phyloP scores from a whole-genome alignment of 2,888 invertebrate genomes.

The Apamea anceps region DNA sequence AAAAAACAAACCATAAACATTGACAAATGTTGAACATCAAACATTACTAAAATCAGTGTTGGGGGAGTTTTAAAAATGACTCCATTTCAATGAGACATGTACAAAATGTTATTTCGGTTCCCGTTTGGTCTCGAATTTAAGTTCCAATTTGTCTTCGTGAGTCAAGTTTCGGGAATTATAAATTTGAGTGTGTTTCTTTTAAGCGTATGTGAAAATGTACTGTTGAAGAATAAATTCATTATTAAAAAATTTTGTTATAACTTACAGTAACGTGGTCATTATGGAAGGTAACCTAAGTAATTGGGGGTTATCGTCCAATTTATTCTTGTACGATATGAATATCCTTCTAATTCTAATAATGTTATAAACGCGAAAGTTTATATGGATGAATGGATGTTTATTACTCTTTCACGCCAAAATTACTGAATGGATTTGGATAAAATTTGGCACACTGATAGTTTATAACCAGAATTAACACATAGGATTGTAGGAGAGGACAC shows the following conservation, averaged over 20 bases:
- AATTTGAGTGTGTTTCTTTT: slow-evolving; percentile 26
- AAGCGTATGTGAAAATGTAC: not conserved
- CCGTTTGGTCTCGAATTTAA: slow-evolving; percentile 71
- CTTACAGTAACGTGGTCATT: not conserved
- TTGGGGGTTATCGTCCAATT: not conserved
- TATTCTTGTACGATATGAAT: not conserved
- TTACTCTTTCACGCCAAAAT: too few relatives aligned
- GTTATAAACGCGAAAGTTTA: too few relatives aligned
- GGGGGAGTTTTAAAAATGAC: slow-evolving; percentile 82
- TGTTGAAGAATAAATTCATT: not conserved
- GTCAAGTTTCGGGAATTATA: slow-evolving; percentile 49
- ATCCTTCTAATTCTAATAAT: not conserved
- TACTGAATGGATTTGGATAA: too few relatives aligned
- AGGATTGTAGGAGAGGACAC: too few relatives aligned
- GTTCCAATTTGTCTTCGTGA: slow-evolving; percentile 69
- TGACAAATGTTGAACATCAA: slow-evolving; percentile 84
- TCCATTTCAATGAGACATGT: slow-evolving; percentile 79
- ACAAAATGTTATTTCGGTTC: slow-evolving; percentile 78
- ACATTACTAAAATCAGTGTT: slow-evolving; percentile 72
- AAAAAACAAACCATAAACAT: slow-evolving; percentile 78
- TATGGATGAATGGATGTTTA: too few relatives aligned
- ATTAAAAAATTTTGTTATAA: not conserved
- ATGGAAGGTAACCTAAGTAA: not conserved
- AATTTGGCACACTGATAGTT: too few relatives aligned
- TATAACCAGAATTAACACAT: too few relatives aligned